Percentiles rank a stretch among this genome's conserved stretches.
phyloP scores from a whole-genome alignment of 2,797 vertebrate genomes.

The Phalloptychus januarius region DNA sequence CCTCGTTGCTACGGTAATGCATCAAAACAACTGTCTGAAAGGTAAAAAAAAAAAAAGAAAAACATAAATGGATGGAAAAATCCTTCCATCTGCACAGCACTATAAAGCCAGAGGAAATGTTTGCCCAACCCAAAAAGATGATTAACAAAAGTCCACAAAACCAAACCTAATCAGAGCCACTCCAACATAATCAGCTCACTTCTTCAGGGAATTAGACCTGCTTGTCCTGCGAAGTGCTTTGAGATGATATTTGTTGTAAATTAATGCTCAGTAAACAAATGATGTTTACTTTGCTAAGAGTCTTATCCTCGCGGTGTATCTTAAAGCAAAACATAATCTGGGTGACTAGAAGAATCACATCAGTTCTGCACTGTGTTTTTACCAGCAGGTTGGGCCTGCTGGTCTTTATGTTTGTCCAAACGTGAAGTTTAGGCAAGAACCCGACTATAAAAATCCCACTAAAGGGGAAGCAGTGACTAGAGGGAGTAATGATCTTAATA shows the following conservation, averaged over 20 bases:
- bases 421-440: background rate
- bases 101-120: background rate
- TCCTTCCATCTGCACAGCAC: background rate
- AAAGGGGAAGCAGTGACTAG: background rate
- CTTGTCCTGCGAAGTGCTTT: background rate
- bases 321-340: background rate
- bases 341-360: background rate
- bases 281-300: background rate
- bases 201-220: background rate
- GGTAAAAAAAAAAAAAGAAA: background rate
- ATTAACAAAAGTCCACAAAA: background rate
- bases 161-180: background rate
- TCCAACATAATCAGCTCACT: background rate
- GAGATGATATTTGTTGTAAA: background rate
- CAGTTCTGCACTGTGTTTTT: background rate
- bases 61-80: background rate
- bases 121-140: background rate
- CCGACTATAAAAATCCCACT: background rate
- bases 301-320: background rate
- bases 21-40: background rate
- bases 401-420: background rate
- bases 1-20: background rate
- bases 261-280: background rate
- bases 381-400: background rate
- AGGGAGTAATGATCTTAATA: slow-evolving; percentile 3